Percentiles rank a stretch among this genome's conserved stretches.
phyloP scores from a whole-genome alignment of 2,888 invertebrate genomes.

The Drosophila demipolita region DNA sequence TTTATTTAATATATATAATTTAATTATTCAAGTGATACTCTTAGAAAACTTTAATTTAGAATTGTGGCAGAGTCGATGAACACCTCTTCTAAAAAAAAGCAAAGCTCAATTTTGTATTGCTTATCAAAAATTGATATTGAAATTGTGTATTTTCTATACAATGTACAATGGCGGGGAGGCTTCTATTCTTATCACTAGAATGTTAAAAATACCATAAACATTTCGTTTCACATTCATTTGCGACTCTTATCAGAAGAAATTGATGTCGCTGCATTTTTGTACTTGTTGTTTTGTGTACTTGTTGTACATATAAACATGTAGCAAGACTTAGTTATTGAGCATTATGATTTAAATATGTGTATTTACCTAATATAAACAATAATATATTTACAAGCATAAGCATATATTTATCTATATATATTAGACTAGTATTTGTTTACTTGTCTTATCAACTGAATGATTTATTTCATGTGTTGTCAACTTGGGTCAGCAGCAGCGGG shows the following conservation, averaged over 20 bases:
- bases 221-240: constrained; percentile 18
- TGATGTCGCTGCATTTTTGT: constrained; percentile 18
- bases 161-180: neutral
- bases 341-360: constrained; percentile 24
- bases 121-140: constrained; percentile 5
- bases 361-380: constrained; percentile 13
- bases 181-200: constrained; percentile 12
- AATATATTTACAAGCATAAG: constrained; percentile 3
- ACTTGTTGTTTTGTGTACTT: neutral
- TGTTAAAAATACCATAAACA: constrained; percentile 50
- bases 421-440: constrained; percentile 2
- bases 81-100: neutral
- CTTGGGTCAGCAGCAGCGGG: constrained; percentile 31
- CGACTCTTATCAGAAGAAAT: constrained; percentile 8
- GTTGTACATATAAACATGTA: constrained; percentile 4
- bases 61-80: neutral
- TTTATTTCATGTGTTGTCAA: constrained; percentile 39
- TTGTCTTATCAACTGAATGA: constrained; percentile 26
- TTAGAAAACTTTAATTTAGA: neutral
- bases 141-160: constrained; percentile 5
- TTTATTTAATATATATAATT: neutral
- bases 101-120: neutral
- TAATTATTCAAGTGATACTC: constrained; percentile 10
- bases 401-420: constrained; percentile 9
- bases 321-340: constrained; percentile 6